Percentiles rank a stretch among this genome's conserved stretches.
Evolutionary conservation across 2,113 vertebrate species (phyloP).

Genomic region (Nansenia antarctica): DNA sequence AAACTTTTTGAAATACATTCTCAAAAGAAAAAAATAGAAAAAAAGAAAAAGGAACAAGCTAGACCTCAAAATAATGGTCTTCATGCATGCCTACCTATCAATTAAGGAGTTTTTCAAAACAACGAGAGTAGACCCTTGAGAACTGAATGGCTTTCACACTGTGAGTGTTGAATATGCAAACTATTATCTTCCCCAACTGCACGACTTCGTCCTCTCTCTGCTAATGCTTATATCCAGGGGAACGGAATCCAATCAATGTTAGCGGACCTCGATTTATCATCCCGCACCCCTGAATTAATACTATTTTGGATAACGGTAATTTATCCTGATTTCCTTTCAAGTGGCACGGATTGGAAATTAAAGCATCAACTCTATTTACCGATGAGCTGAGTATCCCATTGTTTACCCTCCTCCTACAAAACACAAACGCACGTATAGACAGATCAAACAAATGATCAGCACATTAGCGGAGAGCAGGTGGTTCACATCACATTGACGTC

Average conservation of each 20-base stretch:
- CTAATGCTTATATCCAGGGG: background rate
- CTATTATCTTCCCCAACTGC: background rate
- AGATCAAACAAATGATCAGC: background rate
- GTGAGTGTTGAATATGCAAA: conserved; percentile 1
- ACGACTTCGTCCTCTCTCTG: background rate
- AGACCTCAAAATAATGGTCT: background rate
- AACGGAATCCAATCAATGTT: background rate
- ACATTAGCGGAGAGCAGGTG: background rate
- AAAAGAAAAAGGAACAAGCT: background rate
- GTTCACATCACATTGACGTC: background rate
- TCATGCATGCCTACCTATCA: background rate
- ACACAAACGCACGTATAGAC: background rate
- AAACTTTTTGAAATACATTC: background rate
- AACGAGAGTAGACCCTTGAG: background rate
- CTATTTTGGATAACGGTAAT: background rate
- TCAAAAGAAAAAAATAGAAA: background rate
- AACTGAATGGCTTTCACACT: background rate
- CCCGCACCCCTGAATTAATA: background rate
- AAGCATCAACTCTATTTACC: background rate
- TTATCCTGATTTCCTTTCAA: conserved; percentile 2
- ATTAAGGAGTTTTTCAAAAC: background rate
- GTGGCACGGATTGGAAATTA: background rate
- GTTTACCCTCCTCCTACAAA: background rate
- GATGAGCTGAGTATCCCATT: background rate
- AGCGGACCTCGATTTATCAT: background rate